Conservation (phyloP, 2,113 vertebrate genomes). For the Tinamus guttatus region DNA sequence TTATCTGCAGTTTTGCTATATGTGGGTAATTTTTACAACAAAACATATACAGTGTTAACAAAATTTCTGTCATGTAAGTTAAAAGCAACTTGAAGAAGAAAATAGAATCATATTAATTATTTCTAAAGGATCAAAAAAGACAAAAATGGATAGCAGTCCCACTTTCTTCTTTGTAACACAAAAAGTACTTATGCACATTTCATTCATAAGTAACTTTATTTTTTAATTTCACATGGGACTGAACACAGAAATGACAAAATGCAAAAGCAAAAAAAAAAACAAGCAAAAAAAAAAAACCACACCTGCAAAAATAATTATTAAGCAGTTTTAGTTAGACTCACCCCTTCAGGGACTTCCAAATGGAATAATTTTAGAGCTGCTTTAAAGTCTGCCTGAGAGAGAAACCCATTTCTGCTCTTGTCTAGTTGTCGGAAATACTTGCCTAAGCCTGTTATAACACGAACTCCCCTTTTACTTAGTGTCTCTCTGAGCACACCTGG, state of each 20-base stretch:
- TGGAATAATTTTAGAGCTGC: conserved; percentile 75
- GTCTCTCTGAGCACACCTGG: conserved; percentile 71
- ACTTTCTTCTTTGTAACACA: background rate
- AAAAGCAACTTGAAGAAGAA: background rate
- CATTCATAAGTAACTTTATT: background rate
- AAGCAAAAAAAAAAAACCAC: too few relatives aligned
- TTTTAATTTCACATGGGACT: background rate
- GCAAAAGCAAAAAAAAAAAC: background rate
- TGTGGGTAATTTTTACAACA: background rate
- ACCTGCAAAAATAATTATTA: background rate
- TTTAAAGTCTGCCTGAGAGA: conserved; percentile 72
- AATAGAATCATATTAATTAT: background rate
- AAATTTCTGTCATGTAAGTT: background rate
- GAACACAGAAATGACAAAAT: background rate
- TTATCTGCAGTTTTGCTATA: background rate
- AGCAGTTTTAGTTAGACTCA: conserved; percentile 40
- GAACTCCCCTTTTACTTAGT: conserved; percentile 72
- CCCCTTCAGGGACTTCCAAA: conserved; percentile 76
- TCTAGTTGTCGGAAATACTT: conserved; percentile 75
- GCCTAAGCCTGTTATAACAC: conserved; percentile 76
- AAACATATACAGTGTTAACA: background rate
- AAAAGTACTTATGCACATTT: background rate
- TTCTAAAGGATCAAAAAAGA: background rate
- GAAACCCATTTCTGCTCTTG: conserved; percentile 62
- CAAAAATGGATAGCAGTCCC: background rate